Percentiles rank a stretch among this genome's conserved stretches.
Evolutionary conservation across 2,888 invertebrate genomes (phyloP).

Genomic region (Notodonta ziczac): DNA sequence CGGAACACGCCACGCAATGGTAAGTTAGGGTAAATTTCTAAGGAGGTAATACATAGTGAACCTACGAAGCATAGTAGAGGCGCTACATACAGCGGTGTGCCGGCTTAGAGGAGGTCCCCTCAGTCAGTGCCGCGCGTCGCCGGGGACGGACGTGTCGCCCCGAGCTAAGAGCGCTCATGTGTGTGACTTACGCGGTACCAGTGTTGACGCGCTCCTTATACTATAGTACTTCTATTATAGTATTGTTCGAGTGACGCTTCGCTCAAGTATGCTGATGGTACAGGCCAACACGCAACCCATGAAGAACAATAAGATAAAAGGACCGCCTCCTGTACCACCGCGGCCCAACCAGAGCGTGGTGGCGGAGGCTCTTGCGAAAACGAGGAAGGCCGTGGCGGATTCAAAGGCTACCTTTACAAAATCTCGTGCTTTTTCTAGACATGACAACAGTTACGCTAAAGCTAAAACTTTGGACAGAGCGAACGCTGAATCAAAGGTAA

Average conservation of each 20-base stretch:
- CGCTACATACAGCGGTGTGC: conserved; percentile 27
- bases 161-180: conserved; percentile 61
- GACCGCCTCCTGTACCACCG: conserved; percentile 92
- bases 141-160: conserved; percentile 62
- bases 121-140: conserved; percentile 71
- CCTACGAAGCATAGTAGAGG: conserved; percentile 19
- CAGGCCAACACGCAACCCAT: conserved; percentile 84
- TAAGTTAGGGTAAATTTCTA: conserved; percentile 33
- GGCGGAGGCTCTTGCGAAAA: conserved; percentile 89
- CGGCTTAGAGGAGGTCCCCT: conserved; percentile 32
- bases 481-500: conserved; percentile 62
- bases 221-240: conserved; percentile 79
- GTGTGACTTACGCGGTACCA: conserved; percentile 61
- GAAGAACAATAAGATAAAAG: conserved; percentile 80
- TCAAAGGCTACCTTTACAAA: conserved; percentile 76
- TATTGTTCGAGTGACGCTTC: conserved; percentile 77
- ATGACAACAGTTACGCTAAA: conserved; percentile 62
- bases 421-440: conserved; percentile 67
- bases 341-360: conserved; percentile 90
- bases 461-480: conserved; percentile 75
- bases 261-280: conserved; percentile 80
- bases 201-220: conserved; percentile 76
- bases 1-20: conserved; percentile 41
- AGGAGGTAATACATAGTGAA: conserved; percentile 28
- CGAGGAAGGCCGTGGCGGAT: conserved; percentile 81